Base-by-base conservation (phyloP, 2,888 invertebrate species). In the Clepsis dumicolana region DNA sequence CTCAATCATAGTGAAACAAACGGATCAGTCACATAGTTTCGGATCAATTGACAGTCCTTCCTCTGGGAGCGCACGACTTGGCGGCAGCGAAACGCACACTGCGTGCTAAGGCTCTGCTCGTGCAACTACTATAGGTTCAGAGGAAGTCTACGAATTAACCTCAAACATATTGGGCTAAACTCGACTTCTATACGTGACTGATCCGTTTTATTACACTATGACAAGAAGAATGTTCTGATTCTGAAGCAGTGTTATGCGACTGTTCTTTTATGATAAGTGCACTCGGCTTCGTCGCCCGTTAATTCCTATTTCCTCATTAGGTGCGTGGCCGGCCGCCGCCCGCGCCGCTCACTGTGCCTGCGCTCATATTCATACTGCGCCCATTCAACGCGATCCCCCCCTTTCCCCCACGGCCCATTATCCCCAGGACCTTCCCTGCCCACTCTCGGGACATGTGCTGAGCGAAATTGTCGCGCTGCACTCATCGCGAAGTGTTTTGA, bases 271-370 rank as follows among this genome's bases (percentile, higher is more conserved):
- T 64, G 66, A 65, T 67, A 86, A 88, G 80, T 90, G 90, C 89
- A 89, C 77, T 86, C 80, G 77, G 81, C 83, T 85, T 84, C 86
- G 87, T 85, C 86, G 87, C 83, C 86, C 84, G 90, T 89, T 93
- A 93, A 93, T 93, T 93, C 90, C 82, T 93, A 90, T 92, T 92
- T 93, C 93, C 93, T 93, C 93, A 93, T 93, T 93, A 93, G 83
- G 75, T 80, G n/a, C n/a, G n/a, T n/a, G 75, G 76, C 78, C 76
- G 84, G 81, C 86, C 85, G 87, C 79, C 77, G 75, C 71, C 64
- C 71, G 74, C 72, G 65, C 71, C 64, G 71, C 29, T 21, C 10
- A 24, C 70, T 73, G 76, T 71, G 77, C 80, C 76, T 74, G 82
- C 77, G 79, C 12, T 61, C 60, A 56, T 52, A 29, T 38, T 32